phyloP scores from a whole-genome alignment of 2,797 vertebrate genomes.

The Gallinago stenura region DNA sequence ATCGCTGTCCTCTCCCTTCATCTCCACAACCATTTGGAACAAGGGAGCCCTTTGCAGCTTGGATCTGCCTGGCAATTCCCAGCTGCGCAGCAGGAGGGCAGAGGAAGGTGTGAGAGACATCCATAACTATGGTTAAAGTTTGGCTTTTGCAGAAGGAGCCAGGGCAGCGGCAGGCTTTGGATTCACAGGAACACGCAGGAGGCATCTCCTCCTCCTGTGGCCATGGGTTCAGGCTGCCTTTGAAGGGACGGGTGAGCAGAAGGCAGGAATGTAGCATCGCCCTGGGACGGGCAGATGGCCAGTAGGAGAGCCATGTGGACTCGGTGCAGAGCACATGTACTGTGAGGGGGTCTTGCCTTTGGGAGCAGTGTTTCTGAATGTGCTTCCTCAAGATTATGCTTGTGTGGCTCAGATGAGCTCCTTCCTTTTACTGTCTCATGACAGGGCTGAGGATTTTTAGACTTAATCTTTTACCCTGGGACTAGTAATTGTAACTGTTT shows the following conservation, averaged over 20 bases:
- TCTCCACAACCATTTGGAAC: background rate
- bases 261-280: background rate
- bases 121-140: accelerated
- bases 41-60: background rate
- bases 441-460: background rate
- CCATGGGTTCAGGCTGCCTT: background rate
- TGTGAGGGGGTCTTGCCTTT: background rate
- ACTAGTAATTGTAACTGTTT: background rate
- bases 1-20: background rate
- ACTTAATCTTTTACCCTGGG: background rate
- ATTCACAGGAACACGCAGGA: background rate
- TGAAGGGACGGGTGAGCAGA: background rate
- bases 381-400: background rate
- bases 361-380: background rate
- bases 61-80: background rate
- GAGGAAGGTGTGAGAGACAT: accelerated
- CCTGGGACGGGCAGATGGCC: accelerated
- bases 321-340: accelerated
- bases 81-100: background rate
- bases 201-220: background rate
- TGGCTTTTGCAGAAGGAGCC: background rate
- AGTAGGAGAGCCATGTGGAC: accelerated
- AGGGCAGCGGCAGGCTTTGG: background rate
- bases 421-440: background rate
- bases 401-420: background rate